Base-by-base conservation (phyloP, 2,797 vertebrate genomes). In the Sciurus carolinensis region DNA sequence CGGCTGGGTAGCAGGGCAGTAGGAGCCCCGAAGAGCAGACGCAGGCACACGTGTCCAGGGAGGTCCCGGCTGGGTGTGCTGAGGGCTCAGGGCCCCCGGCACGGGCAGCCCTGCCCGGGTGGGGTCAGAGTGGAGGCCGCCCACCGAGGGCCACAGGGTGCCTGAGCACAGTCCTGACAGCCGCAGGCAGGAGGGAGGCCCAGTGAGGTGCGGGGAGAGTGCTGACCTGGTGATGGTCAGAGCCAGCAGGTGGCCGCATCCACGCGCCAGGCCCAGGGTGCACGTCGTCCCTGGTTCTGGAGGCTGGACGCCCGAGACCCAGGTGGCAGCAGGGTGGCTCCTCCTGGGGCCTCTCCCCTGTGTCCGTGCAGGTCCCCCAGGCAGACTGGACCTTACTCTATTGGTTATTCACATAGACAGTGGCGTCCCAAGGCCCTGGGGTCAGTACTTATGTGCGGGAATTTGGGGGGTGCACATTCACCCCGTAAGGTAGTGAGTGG, bases 401-500 rank as follows among this genome's bases (percentile, higher is more conserved):
- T 4, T 0, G 7, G 0, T 42, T 4, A 0, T 9, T 4, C 83
- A 39, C 47, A 1, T 67, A 50, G 28, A 83, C 47, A 7, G 28
- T 30, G 20, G 54, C 8, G 0, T 72, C 33, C 66, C 1, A 2
- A 62, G 3, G 30, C 6, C 12, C 17, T 15, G 28, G 26, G 0
- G 7, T 44, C 13, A 7, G 44, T 44, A 33, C 42, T 84, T 17
- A 33, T 8, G 2, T 15, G 0, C 2, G 7, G 2, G 33, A 69
- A 57, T 10, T 8, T 33, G 24, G 26, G 26, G 83, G 13, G 2
- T 22, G 3, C 18, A 8, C 5, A 62, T 0, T 42, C 22, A 64
- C 4, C 24, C n/a, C 3, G 0, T 9, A 1, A 3, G 3, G 17
- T 2, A 11, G 11, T 1, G 26, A 13, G 42, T n/a, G 42, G n/a